Evolutionary conservation across 2,888 invertebrate species (phyloP).

Genomic region (Brachylomia viminalis): DNA sequence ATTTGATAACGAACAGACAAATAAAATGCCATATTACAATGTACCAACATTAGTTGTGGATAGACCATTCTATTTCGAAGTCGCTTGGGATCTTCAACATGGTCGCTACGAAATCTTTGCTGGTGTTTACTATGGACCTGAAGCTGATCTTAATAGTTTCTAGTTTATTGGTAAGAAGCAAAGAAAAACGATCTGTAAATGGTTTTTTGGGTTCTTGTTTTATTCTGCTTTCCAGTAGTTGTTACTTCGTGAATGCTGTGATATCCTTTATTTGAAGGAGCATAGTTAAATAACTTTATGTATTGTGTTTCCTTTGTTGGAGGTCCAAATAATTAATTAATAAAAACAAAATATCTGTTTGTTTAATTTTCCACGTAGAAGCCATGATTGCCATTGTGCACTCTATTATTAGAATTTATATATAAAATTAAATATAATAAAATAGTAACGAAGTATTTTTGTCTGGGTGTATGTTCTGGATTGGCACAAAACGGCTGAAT

Average conservation of each 20-base stretch:
- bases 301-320: not conserved
- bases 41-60: constrained; percentile 66
- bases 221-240: not conserved
- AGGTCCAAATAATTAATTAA: not conserved
- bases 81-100: constrained; percentile 62
- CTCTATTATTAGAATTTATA: too few relatives aligned
- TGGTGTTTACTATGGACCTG: constrained; percentile 78
- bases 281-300: not conserved
- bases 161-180: not conserved
- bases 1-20: rapidly evolving
- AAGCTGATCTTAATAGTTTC: constrained; percentile 26
- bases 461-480: too few relatives aligned
- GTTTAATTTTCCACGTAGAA: too few relatives aligned
- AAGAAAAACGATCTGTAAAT: too few relatives aligned
- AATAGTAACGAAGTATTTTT: too few relatives aligned
- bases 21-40: not conserved
- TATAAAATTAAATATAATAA: too few relatives aligned
- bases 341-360: too few relatives aligned
- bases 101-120: constrained; percentile 66
- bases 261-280: too few relatives aligned
- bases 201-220: too few relatives aligned
- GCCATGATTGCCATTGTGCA: too few relatives aligned
- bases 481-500: too few relatives aligned
- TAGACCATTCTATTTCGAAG: constrained; percentile 77
- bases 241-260: too few relatives aligned